phyloP scores from a whole-genome alignment of 2,888 invertebrate species.

The Ophion obscuratus region DNA sequence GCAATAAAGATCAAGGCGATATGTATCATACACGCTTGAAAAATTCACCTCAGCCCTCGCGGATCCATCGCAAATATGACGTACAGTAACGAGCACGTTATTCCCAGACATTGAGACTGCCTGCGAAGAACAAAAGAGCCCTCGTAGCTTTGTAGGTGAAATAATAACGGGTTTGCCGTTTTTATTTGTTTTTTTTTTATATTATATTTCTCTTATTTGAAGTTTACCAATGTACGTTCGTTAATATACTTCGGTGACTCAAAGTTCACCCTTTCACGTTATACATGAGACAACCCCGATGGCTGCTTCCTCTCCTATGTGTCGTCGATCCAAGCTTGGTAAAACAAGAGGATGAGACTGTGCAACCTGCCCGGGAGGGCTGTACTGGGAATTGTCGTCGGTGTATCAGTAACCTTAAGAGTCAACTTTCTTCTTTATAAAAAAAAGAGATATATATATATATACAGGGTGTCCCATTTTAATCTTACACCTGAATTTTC shows the following conservation, averaged over 20 bases:
- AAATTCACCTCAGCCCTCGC: neutral
- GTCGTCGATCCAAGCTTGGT: constrained; percentile 11
- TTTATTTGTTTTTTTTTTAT: too few relatives aligned
- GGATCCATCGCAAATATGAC: neutral
- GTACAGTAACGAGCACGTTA: neutral
- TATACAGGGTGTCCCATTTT: too few relatives aligned
- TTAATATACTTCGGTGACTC: constrained; percentile 11
- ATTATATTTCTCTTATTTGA: neutral
- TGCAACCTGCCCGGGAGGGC: constrained; percentile 31
- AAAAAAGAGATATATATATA: neutral
- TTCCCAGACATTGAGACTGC: too few relatives aligned
- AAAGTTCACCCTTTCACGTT: neutral
- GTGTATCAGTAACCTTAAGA: constrained; percentile 16
- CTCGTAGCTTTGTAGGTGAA: neutral
- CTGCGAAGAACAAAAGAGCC: neutral
- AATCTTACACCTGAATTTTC: too few relatives aligned
- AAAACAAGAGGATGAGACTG: neutral
- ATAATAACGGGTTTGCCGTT: neutral
- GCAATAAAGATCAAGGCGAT: neutral
- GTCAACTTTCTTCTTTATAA: constrained; percentile 7
- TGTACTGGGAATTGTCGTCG: constrained; percentile 48
- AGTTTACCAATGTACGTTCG: neutral
- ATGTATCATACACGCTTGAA: neutral
- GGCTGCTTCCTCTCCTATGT: constrained; percentile 4
- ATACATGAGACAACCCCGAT: neutral